These are phyloP conservation scores for Amphiprion percula DNA, from an alignment of 2,113 vertebrate genomes.

Conservation along the genomic window DNA sequence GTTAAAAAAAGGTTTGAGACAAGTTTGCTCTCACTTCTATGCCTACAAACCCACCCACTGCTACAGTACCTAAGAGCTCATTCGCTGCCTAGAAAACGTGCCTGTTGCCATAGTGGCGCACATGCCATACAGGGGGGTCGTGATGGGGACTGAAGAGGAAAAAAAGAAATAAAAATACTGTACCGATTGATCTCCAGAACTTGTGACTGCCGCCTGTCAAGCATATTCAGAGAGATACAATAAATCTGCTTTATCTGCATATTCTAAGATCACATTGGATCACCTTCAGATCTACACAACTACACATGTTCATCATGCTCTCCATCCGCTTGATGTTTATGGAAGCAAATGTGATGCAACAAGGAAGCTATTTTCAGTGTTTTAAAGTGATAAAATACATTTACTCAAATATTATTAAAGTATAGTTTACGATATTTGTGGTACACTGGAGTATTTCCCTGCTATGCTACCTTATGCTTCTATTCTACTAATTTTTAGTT, in stretches of 20 bases:
- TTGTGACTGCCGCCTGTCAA: constrained; percentile 91
- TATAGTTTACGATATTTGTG: neutral
- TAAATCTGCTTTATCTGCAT: constrained; percentile 86
- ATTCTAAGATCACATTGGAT: constrained; percentile 77
- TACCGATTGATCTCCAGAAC: constrained; percentile 91
- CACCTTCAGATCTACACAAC: constrained; percentile 78
- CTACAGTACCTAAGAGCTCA: constrained; percentile 46
- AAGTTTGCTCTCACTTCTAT: constrained; percentile 53
- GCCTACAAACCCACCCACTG: constrained; percentile 68
- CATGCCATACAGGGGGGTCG: constrained; percentile 86
- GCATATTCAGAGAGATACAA: constrained; percentile 89
- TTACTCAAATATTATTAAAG: no score
- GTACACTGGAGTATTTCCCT: neutral
- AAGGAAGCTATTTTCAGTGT: constrained; percentile 1
- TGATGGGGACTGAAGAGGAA: constrained; percentile 85
- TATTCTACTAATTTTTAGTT: no score
- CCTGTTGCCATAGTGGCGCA: constrained; percentile 80
- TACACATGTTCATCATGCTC: constrained; percentile 71
- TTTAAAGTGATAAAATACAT: constrained; percentile 9
- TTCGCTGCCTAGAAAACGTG: constrained; percentile 71
- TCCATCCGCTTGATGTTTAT: constrained; percentile 28
- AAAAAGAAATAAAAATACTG: constrained; percentile 87
- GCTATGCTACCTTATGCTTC: neutral
- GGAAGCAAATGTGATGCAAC: constrained; percentile 19
- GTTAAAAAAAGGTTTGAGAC: neutral